Conservation (phyloP, 2,113 vertebrate species). For the Marmota monax region DNA sequence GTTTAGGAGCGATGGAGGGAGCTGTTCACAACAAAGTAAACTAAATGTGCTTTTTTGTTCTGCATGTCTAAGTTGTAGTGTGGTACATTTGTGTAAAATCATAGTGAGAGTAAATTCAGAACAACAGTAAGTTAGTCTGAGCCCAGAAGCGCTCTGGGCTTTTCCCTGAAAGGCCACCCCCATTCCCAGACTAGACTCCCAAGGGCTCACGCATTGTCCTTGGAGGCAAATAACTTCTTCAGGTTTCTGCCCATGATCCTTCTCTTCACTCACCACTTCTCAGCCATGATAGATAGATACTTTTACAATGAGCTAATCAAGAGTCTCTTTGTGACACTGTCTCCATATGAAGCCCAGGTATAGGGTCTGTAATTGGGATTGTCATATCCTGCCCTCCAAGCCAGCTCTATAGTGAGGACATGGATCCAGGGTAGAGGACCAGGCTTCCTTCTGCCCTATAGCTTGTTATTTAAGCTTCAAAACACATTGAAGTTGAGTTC, state of each 20-base stretch:
- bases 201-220: neutral
- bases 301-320: neutral
- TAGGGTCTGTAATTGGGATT: neutral
- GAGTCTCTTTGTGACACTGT: neutral
- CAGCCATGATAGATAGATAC: neutral
- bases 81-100: slow-evolving; percentile 17
- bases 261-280: neutral
- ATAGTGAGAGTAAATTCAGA: neutral
- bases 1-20: neutral
- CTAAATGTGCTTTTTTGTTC: neutral
- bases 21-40: neutral
- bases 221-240: neutral
- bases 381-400: no score
- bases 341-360: neutral
- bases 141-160: neutral
- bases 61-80: neutral
- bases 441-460: neutral
- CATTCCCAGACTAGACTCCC: neutral
- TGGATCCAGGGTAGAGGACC: rapidly evolving
- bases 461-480: neutral
- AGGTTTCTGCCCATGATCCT: neutral
- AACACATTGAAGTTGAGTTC: neutral
- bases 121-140: neutral
- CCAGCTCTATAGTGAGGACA: neutral
- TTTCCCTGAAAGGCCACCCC: neutral